Percentiles rank a stretch among this genome's conserved stretches.
Evolutionary conservation across 2,113 vertebrate genomes (phyloP).

Genomic region (Pteropus alecto): DNA sequence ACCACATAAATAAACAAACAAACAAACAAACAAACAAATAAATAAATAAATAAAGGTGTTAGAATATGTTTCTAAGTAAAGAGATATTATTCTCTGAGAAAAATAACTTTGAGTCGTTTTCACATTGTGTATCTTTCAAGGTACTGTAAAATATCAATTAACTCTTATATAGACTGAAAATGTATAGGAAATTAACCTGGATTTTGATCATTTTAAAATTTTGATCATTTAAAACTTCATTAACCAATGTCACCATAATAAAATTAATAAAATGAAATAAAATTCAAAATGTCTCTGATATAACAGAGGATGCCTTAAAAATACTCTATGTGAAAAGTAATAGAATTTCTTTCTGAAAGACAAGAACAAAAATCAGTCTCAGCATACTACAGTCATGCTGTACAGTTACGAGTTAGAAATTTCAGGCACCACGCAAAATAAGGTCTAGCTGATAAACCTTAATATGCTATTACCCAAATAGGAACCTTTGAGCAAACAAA

Average conservation of each 20-base stretch:
- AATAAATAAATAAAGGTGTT: neutral
- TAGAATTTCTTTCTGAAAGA: neutral
- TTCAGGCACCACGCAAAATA: neutral
- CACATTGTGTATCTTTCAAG: neutral
- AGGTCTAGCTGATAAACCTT: neutral
- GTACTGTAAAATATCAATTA: neutral
- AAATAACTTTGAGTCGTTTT: neutral
- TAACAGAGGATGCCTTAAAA: neutral
- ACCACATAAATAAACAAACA: no score
- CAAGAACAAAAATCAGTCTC: neutral
- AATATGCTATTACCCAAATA: neutral
- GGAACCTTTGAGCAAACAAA: slow-evolving; percentile 57
- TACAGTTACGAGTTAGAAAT: neutral
- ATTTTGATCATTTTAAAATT: neutral
- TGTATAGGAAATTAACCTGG: neutral
- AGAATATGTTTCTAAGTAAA: neutral
- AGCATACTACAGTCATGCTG: neutral
- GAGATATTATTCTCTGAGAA: neutral
- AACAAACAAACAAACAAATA: no score
- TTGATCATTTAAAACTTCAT: no score
- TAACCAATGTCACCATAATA: no score
- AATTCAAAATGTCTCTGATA: neutral
- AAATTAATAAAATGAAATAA: neutral
- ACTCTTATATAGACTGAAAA: neutral
- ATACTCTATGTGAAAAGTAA: neutral